Evolutionary conservation across 2,888 invertebrate species (phyloP), one percentile per base, ranked within the genome.

Genomic region (Phortica okadai): DNA sequence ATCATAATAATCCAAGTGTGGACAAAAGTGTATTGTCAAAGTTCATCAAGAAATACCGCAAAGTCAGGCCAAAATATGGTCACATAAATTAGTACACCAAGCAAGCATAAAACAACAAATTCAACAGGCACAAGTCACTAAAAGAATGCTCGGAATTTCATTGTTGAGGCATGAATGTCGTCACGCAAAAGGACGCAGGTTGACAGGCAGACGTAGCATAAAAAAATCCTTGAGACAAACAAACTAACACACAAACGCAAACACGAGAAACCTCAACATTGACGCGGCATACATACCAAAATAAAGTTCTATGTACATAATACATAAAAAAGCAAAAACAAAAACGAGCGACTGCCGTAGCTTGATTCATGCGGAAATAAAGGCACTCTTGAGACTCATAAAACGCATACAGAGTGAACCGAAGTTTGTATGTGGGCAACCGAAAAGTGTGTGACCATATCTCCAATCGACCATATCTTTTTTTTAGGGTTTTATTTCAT

Each of bases 281-380:
- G 50, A 50, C 6, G 50, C 14, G 50, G 25, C 59, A 77, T 70
- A 44, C 41, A 59, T 76, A 67, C 64, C 74, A 78, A 69, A 69
- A 50, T 25, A 64, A 62, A 62, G 8, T 21, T 64, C 14, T 64
- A 64, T 33, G 33, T 21, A 21, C 21, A 6, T 6, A 66, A 41
- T 45, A 66, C 33, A 69, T 7, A 42, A 54, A 74, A 41, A 62
- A 56, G 54, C 41, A 69, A 74, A 16, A 7, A 42, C 56, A 70
- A 72, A 11, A 50, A 25, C 16, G 69, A 66, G 41, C 44, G 44
- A 44, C 75, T 54, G 50, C 45, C 77, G 78, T 44, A 81, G 81
- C 82, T 83, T 86, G 85, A 88, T 86, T 85, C 85, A 85, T 86
- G 84, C 83, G 82, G 82, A 88, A 88, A 75, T 84, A 84, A 86